phyloP scores from a whole-genome alignment of 2,113 vertebrate species.

The Catharus bicknelli region DNA sequence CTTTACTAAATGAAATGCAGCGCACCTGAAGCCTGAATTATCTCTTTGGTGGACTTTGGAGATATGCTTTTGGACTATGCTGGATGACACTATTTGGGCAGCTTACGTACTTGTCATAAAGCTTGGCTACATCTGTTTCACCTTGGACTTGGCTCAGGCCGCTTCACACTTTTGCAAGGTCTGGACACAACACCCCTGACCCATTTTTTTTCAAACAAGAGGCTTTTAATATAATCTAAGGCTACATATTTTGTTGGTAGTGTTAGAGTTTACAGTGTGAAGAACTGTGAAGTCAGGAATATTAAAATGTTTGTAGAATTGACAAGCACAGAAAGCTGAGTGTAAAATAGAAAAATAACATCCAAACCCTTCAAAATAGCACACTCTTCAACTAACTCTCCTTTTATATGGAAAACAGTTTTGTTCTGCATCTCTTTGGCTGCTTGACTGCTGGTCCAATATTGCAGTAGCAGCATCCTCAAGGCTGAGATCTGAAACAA shows the following conservation, averaged over 20 bases:
- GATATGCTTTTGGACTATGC: background rate
- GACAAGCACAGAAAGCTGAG: background rate
- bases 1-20: background rate
- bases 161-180: background rate
- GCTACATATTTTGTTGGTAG: background rate
- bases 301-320: slow-evolving; percentile 37
- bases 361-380: background rate
- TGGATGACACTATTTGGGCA: background rate
- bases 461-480: background rate
- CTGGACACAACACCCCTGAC: background rate
- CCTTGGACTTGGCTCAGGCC: background rate
- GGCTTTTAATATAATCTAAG: background rate
- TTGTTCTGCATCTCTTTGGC: background rate
- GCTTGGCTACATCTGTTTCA: background rate
- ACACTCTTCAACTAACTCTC: background rate
- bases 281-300: slow-evolving; percentile 13
- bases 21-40: background rate
- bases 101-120: background rate
- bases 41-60: background rate
- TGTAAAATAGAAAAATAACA: slow-evolving; percentile 24
- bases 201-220: background rate
- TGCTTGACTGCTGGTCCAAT: background rate
- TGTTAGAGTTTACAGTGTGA: background rate
- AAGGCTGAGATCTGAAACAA: background rate
- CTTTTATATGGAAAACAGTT: background rate